Conservation (phyloP, 2,888 invertebrate species). For the Hesperia comma region DNA sequence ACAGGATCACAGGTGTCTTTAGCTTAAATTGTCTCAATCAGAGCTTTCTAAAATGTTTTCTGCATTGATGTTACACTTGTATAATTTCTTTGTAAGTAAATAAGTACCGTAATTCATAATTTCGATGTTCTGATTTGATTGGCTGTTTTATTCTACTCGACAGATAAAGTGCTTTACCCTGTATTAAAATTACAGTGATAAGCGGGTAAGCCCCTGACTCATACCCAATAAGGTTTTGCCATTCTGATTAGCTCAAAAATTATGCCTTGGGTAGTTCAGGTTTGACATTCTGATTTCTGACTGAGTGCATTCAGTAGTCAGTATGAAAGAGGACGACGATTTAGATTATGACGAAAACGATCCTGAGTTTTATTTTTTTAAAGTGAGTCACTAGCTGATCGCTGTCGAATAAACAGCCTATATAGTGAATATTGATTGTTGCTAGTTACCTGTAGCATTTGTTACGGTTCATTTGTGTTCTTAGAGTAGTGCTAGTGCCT, state of each 20-base stretch:
- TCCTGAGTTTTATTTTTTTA: conserved; percentile 26
- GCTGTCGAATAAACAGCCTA: background rate
- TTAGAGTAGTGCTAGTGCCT: conserved; percentile 4
- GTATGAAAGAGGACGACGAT: conserved; percentile 24
- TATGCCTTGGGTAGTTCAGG: background rate
- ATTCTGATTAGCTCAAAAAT: conserved; percentile 12
- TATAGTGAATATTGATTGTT: conserved; percentile 6
- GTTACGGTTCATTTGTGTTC: background rate
- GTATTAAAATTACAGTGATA: background rate
- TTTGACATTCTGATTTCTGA: conserved; percentile 3
- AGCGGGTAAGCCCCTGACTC: conserved; percentile 13
- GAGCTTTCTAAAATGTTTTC: too few relatives aligned
- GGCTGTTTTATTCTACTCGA: background rate
- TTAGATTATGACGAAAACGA: conserved; percentile 36
- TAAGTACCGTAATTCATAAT: background rate
- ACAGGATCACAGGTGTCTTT: too few relatives aligned
- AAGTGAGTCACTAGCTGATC: conserved; percentile 34
- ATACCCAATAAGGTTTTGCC: background rate
- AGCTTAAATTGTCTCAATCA: too few relatives aligned
- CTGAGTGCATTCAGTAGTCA: background rate
- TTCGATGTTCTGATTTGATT: background rate
- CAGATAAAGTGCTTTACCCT: background rate
- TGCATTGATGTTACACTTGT: background rate
- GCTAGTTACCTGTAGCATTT: conserved; percentile 26
- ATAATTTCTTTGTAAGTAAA: too few relatives aligned